Evolutionary conservation across 2,888 invertebrate species (phyloP).

Genomic region (Apoda limacodes): DNA sequence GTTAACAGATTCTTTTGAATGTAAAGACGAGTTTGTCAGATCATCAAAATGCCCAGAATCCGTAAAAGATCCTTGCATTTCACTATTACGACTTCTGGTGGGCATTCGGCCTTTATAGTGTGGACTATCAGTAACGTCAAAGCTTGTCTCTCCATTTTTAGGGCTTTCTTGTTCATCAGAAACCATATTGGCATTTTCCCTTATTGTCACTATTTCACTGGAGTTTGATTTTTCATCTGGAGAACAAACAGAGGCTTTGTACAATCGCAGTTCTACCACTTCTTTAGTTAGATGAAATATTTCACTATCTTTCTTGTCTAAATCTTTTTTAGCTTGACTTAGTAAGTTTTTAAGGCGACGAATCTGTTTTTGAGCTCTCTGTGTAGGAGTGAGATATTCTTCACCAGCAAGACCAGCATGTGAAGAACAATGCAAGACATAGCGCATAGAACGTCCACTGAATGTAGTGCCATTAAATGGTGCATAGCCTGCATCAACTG

Average conservation of each 20-base stretch:
- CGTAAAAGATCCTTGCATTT: slow-evolving; percentile 82
- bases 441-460: slow-evolving; percentile 78
- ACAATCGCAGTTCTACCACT: slow-evolving; percentile 83
- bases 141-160: slow-evolving; percentile 50
- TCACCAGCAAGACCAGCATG: slow-evolving; percentile 82
- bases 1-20: slow-evolving; percentile 80
- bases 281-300: slow-evolving; percentile 82
- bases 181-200: slow-evolving; percentile 71
- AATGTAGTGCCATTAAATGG: slow-evolving; percentile 80
- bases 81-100: slow-evolving; percentile 54
- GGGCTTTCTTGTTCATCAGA: slow-evolving; percentile 42
- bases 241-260: slow-evolving; percentile 82
- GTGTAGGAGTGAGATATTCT: slow-evolving; percentile 90
- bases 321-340: slow-evolving; percentile 78
- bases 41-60: slow-evolving; percentile 92
- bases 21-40: slow-evolving; percentile 78
- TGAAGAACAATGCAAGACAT: slow-evolving; percentile 87
- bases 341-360: slow-evolving; percentile 79
- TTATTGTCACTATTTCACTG: slow-evolving; percentile 79
- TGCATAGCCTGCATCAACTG: slow-evolving; percentile 86
- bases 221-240: slow-evolving; percentile 85
- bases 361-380: slow-evolving; percentile 85
- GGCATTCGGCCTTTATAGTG: slow-evolving; percentile 58
- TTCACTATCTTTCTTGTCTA: slow-evolving; percentile 86
- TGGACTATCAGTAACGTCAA: slow-evolving; percentile 59